Evolutionary conservation across 2,888 invertebrate genomes (phyloP), one percentile per base, ranked within the genome.

Genomic region (Nysson spinosus): DNA sequence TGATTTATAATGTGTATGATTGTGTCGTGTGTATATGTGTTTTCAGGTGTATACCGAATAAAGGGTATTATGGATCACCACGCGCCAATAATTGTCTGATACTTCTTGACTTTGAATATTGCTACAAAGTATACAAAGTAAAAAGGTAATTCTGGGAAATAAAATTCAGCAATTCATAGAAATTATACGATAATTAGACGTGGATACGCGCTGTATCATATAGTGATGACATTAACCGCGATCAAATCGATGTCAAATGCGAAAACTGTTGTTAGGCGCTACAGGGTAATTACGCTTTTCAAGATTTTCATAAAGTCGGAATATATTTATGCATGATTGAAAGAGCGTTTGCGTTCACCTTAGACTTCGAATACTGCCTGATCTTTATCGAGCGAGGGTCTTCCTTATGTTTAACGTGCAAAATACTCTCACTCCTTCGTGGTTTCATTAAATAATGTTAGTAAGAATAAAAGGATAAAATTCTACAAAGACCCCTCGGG

Each of bases 121-220:
- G 28, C 28, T 3, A 9, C 28, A 9, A 3, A n/a, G 4, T 12
- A 34, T 34, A 14, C 4, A 7, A 34, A 34, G 11, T 9, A 44
- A 12, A 28, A 32, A 20, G 22, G 32, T 12, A 20, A 35, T 40
- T 4, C 28, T 28, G 42, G 34, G 42, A 42, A 35, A 12, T 57
- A 39, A 32, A 46, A 11, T 49, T 39, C 30, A 56, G 28, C 30
- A 12, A n/a, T 28, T 19, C 7, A n/a, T 6, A 26, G 16, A 39
- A 39, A 37, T 61, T 50, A 49, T 42, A 47, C 43, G 19, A 67
- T 34, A 40, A 52, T 40, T 51, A 65, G 69, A 72, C 69, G 74
- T 61, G 56, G 60, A 54, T 72, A 74, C 74, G 73, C 70, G 72
- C 74, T 72, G 49, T 68, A 73, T 68, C 52, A 42, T 28, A 40